Conservation (phyloP, 2,113 vertebrate species). For the Leptosomus discolor region DNA sequence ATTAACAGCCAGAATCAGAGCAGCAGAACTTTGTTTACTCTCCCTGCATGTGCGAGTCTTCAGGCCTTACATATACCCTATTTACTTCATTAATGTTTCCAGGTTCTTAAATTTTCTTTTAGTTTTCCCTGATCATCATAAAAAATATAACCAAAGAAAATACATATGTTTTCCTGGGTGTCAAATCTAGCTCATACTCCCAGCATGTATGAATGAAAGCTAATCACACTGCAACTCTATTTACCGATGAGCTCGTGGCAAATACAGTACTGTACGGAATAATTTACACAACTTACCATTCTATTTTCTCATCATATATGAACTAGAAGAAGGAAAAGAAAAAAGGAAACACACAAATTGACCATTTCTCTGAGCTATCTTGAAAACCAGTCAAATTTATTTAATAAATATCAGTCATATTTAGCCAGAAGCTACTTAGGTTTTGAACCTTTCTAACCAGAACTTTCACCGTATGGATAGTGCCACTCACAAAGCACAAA, state of each 20-base stretch:
- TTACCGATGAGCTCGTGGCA: not conserved
- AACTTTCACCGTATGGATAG: not conserved
- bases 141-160: not conserved
- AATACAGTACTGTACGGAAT: not conserved
- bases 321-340: conserved; percentile 79
- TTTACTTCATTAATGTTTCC: not conserved
- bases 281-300: conserved; percentile 84
- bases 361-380: not conserved
- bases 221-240: not conserved
- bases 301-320: conserved; percentile 94
- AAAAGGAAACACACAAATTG: not conserved
- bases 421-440: not conserved
- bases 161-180: not conserved
- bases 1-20: not conserved
- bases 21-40: not conserved
- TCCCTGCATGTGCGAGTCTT: not conserved
- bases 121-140: not conserved
- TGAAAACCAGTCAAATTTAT: not conserved
- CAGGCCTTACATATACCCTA: not conserved
- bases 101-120: not conserved
- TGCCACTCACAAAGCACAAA: not conserved
- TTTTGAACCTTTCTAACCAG: not conserved
- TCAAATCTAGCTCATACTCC: not conserved
- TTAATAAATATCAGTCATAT: not conserved
- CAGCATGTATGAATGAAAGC: not conserved